phyloP scores from a whole-genome alignment of 2,113 vertebrate species.

The Neomonachus schauinslandi region DNA sequence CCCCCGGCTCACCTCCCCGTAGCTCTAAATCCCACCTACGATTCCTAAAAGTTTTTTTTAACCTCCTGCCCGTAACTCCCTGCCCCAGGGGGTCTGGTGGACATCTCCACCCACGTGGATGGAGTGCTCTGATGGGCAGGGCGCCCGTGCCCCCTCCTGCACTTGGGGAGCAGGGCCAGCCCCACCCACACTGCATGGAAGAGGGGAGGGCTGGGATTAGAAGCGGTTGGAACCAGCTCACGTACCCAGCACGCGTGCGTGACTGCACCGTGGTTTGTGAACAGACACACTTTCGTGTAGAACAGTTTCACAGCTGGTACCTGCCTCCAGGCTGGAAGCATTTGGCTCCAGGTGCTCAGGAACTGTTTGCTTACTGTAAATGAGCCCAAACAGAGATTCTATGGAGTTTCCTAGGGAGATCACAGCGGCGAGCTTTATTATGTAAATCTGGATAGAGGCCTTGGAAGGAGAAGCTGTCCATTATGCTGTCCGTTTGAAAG shows the following conservation, averaged over 20 bases:
- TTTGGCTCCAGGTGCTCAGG: neutral
- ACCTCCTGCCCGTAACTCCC: neutral
- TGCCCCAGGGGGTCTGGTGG: rapidly evolving
- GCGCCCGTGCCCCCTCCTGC: rapidly evolving
- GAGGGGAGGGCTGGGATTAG: neutral
- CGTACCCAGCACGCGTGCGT: rapidly evolving
- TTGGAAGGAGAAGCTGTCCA: too few relatives aligned
- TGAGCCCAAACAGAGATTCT: neutral
- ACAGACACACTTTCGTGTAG: rapidly evolving
- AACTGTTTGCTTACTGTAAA: neutral
- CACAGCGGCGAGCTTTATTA: rapidly evolving
- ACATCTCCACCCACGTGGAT: neutral
- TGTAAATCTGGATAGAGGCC: neutral
- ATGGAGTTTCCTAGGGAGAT: too few relatives aligned
- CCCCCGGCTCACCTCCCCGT: too few relatives aligned
- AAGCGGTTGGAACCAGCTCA: neutral
- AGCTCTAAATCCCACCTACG: neutral
- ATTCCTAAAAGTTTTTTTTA: neutral
- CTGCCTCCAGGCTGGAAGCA: neutral
- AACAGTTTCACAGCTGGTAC: too few relatives aligned
- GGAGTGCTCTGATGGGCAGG: neutral
- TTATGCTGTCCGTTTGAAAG: too few relatives aligned
- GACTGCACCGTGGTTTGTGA: neutral
- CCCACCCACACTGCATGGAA: neutral
- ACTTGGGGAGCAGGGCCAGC: neutral